Percentiles rank a stretch among this genome's conserved stretches.
Conservation (phyloP, 2,888 invertebrate species). For the Hyles lineata region DNA sequence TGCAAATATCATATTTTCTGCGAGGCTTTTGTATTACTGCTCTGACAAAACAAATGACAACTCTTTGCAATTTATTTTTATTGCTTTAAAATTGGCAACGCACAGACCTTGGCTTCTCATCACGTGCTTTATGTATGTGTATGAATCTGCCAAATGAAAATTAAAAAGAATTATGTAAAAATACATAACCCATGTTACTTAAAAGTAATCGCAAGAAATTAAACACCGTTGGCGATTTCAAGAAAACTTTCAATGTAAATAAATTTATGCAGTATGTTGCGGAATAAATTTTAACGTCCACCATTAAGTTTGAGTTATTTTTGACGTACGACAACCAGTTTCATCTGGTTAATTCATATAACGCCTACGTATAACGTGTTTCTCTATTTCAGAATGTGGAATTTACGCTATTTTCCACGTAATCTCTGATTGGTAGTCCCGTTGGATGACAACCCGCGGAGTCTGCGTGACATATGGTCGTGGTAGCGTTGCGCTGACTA, state of each 20-base stretch:
- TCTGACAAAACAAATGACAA: background rate
- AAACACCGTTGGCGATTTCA: background rate
- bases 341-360: constrained; percentile 27
- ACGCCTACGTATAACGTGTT: constrained; percentile 1
- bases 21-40: background rate
- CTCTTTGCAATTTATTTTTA: background rate
- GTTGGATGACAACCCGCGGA: constrained; percentile 59
- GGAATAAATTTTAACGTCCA: constrained; percentile 2
- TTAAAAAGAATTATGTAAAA: background rate
- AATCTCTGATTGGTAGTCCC: constrained; percentile 70
- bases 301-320: background rate
- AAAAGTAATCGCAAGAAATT: background rate
- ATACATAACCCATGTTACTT: background rate
- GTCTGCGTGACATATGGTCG: constrained; percentile 28
- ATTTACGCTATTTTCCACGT: constrained; percentile 67
- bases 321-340: background rate
- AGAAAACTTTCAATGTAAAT: background rate
- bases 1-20: background rate
- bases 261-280: background rate
- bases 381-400: constrained; percentile 43
- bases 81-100: background rate
- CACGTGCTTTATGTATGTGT: background rate
- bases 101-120: background rate
- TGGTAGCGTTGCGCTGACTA: background rate
- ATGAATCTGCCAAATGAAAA: background rate